Evolutionary conservation across 1,140 invertebrate genomes (phyloP).

Genomic region (Periplaneta americana): DNA sequence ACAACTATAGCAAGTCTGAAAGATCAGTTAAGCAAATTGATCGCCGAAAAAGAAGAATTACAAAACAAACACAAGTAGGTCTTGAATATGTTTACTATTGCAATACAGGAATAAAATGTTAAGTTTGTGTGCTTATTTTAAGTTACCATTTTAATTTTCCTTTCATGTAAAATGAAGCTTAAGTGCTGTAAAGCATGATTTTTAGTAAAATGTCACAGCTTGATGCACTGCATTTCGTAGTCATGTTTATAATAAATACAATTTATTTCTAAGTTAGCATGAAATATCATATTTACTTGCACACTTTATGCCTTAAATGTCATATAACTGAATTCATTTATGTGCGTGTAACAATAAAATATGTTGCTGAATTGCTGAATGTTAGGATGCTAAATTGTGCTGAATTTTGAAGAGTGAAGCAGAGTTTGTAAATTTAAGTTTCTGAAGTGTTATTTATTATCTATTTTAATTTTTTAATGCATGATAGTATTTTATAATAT

Average conservation of each 20-base stretch:
- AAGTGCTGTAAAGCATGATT: not conserved
- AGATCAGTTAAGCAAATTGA: not conserved
- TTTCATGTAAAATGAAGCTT: not conserved
- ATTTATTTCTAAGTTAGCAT: not conserved
- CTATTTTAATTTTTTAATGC: no score
- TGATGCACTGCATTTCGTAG: not conserved
- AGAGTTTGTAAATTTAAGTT: no score
- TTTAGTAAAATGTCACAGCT: not conserved
- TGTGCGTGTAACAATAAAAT: no score
- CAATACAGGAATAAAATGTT: not conserved
- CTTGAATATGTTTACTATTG: not conserved
- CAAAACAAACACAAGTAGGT: conserved; percentile 17
- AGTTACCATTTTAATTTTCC: not conserved
- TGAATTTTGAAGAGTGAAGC: no score
- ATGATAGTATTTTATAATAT: no score
- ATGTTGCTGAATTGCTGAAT: no score
- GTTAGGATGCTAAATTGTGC: no score
- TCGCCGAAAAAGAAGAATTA: conserved; percentile 13
- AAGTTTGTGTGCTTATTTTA: not conserved
- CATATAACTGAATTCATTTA: no score
- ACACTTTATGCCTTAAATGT: not conserved
- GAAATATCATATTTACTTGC: not conserved
- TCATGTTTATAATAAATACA: not conserved
- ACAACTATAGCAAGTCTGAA: conserved; percentile 3
- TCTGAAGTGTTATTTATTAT: no score